Conservation (phyloP, 2,888 invertebrate genomes). For the Temnothorax ravouxi region DNA sequence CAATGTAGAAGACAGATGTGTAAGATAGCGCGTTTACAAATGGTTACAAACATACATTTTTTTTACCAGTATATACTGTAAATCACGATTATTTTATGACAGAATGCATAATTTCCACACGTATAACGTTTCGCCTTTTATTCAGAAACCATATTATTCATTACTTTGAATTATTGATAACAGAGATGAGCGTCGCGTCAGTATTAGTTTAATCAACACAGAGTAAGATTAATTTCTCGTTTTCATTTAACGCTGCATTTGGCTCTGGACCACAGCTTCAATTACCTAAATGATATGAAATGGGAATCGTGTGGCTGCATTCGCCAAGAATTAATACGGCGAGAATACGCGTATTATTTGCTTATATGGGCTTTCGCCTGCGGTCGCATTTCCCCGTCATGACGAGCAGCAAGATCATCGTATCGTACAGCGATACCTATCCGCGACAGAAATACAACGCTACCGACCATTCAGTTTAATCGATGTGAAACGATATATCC, state of each 20-base stretch:
- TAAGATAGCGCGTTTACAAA: not conserved
- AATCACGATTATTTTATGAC: not conserved
- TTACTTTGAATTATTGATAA: slow-evolving; percentile 2
- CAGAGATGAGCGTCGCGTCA: not conserved
- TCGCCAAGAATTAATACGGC: slow-evolving; percentile 6
- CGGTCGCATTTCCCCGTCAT: not conserved
- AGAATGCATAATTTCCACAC: not conserved
- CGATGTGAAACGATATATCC: slow-evolving; percentile 2
- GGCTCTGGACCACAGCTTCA: not conserved
- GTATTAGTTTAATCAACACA: not conserved
- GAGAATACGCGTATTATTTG: slow-evolving; percentile 24
- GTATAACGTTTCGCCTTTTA: not conserved
- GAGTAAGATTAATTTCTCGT: slow-evolving; percentile 4
- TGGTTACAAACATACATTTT: not conserved
- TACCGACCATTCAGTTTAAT: slow-evolving; percentile 25
- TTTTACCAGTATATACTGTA: not conserved
- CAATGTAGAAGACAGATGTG: not conserved
- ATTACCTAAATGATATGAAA: slow-evolving; percentile 14
- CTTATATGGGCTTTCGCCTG: not conserved
- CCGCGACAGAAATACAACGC: slow-evolving; percentile 2
- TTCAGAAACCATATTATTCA: not conserved
- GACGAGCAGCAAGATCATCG: slow-evolving; percentile 21
- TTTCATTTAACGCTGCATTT: not conserved
- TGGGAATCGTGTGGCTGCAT: not conserved
- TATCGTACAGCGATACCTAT: slow-evolving; percentile 12